These are phyloP conservation scores for Ptychadena robeensis DNA, from an alignment of 2,797 vertebrate species.

Conservation along the genomic window DNA sequence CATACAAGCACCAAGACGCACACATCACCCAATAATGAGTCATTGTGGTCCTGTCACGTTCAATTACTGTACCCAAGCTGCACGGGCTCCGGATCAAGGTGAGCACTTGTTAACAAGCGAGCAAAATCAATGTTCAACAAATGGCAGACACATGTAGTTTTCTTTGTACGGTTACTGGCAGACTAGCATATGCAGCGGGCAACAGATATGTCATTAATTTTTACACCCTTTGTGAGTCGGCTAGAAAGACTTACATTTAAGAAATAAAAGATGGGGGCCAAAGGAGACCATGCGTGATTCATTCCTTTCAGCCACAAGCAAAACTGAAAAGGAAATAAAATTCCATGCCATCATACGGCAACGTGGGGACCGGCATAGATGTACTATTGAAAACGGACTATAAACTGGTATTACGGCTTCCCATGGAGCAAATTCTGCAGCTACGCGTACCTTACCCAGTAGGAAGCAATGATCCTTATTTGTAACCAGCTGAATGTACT, in stretches of 20 bases:
- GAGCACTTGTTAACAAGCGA: conserved; percentile 44
- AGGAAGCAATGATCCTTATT: conserved; percentile 34
- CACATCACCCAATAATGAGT: conserved; percentile 20
- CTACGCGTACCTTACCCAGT: background rate
- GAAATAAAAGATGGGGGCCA: conserved; percentile 1
- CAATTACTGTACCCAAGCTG: conserved; percentile 40
- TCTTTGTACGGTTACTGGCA: conserved; percentile 21
- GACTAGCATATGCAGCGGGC: background rate
- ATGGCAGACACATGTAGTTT: conserved; percentile 48
- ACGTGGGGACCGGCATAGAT: background rate
- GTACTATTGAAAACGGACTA: background rate
- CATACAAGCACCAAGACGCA: background rate
- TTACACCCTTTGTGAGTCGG: conserved; percentile 31
- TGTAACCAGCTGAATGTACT: background rate
- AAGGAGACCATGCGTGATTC: background rate
- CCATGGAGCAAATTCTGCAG: conserved; percentile 1
- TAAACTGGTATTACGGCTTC: conserved; percentile 10
- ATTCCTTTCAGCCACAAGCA: background rate
- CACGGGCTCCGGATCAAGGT: conserved; percentile 25
- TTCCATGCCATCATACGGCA: background rate
- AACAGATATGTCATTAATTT: conserved; percentile 36
- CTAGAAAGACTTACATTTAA: conserved; percentile 6
- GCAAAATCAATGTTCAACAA: conserved; percentile 37
- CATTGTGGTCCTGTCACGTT: conserved; percentile 35
- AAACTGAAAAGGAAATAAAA: conserved; percentile 14